Percentiles rank a stretch among this genome's conserved stretches.
These are phyloP conservation scores for Coregonus clupeaformis DNA, from an alignment of 2,113 vertebrate genomes.

Conservation along the genomic window DNA sequence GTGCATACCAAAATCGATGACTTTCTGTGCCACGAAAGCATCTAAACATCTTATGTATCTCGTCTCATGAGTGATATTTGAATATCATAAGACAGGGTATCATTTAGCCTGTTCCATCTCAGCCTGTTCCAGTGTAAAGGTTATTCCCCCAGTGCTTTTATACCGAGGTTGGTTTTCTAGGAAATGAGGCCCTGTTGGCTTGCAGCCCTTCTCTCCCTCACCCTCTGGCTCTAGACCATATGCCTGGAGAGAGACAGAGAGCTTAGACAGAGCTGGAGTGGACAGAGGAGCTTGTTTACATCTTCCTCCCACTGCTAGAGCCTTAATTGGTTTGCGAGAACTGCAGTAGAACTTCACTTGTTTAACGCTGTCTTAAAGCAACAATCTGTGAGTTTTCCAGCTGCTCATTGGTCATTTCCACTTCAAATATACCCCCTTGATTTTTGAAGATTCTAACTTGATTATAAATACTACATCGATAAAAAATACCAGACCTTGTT, in stretches of 20 bases:
- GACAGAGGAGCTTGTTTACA: slow-evolving; percentile 18
- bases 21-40: neutral
- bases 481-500: neutral
- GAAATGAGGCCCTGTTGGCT: slow-evolving; percentile 26
- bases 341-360: neutral
- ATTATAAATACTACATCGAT: too few relatives aligned
- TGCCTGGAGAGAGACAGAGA: neutral
- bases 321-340: neutral
- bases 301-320: neutral
- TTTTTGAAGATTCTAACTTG: too few relatives aligned
- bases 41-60: neutral
- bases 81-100: neutral
- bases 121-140: neutral
- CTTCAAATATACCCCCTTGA: too few relatives aligned
- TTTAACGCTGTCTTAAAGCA: neutral
- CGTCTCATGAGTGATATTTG: neutral
- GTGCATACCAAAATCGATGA: neutral
- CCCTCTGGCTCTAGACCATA: neutral
- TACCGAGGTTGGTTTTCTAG: slow-evolving; percentile 11
- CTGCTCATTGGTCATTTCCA: too few relatives aligned
- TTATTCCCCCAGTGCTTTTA: neutral
- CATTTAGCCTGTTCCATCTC: neutral
- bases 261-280: slow-evolving; percentile 1
- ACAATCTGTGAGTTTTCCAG: too few relatives aligned
- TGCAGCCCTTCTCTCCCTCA: neutral